These are phyloP conservation scores for Noctua janthe DNA, from an alignment of 2,888 invertebrate species.

Conservation along the genomic window DNA sequence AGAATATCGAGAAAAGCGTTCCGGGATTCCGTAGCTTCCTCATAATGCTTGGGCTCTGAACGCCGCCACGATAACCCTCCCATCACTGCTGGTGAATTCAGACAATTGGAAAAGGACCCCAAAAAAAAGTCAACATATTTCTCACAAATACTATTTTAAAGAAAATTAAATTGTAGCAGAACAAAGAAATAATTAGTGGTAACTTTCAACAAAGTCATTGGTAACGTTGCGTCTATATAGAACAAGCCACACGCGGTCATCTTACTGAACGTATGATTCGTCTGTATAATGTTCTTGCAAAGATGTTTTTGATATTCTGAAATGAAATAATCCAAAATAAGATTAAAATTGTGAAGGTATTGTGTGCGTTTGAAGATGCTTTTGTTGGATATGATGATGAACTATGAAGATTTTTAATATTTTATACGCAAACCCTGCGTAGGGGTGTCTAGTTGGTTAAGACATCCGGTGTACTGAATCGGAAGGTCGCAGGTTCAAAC, in stretches of 20 bases:
- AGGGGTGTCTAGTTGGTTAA: too few relatives aligned
- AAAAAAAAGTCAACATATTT: not conserved
- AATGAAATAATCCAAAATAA: not conserved
- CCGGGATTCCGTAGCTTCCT: not conserved
- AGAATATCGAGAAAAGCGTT: not conserved
- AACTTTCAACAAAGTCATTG: not conserved
- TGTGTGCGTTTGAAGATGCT: too few relatives aligned
- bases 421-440: too few relatives aligned
- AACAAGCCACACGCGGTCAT: too few relatives aligned
- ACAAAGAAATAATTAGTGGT: slow-evolving; percentile 16
- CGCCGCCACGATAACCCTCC: not conserved
- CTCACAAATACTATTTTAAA: slow-evolving; percentile 10
- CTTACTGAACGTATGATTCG: slow-evolving; percentile 1
- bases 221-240: not conserved
- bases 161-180: slow-evolving; percentile 22
- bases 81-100: not conserved
- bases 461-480: too few relatives aligned
- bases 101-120: not conserved
- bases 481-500: too few relatives aligned
- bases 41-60: not conserved
- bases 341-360: not conserved
- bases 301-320: slow-evolving; percentile 23
- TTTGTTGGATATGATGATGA: too few relatives aligned
- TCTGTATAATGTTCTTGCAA: not conserved
- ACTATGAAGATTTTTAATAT: too few relatives aligned